A percentile compares a stretch with the other conserved stretches of the same genome.
Conservation (phyloP, 2,113 vertebrate species). For the Tachycineta bicolor region DNA sequence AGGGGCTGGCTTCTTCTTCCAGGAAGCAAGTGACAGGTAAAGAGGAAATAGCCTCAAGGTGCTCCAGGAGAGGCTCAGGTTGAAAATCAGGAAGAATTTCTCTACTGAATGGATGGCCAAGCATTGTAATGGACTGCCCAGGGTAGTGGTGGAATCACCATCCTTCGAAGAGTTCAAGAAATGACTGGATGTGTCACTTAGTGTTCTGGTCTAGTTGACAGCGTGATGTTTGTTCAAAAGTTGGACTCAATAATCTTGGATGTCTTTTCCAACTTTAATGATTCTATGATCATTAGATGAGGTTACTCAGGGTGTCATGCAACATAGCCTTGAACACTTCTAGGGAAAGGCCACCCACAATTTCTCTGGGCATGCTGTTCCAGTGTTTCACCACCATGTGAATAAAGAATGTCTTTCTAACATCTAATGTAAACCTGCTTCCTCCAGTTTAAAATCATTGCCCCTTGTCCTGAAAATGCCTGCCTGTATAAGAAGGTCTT, state of each 20-base stretch:
- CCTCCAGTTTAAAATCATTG: not conserved
- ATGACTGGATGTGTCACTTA: not conserved
- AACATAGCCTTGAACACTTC: not conserved
- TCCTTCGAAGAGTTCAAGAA: not conserved
- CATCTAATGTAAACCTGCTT: not conserved
- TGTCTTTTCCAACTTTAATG: not conserved
- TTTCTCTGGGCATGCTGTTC: not conserved
- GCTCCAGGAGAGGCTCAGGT: not conserved
- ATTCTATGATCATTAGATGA: not conserved
- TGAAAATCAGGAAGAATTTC: not conserved
- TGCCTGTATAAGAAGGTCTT: not conserved
- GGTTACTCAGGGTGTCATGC: not conserved
- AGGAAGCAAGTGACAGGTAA: not conserved
- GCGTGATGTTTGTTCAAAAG: not conserved
- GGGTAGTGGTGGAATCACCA: not conserved
- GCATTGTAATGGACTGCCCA: not conserved
- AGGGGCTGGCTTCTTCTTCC: not conserved
- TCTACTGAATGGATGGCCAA: not conserved
- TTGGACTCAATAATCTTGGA: not conserved
- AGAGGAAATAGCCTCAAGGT: not conserved
- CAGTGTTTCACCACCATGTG: not conserved
- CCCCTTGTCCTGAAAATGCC: not conserved
- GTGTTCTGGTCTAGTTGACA: not conserved
- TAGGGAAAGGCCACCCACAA: not conserved
- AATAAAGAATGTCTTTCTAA: not conserved